Evolutionary conservation across 2,888 invertebrate species (phyloP).

Genomic region (Arge pagana): DNA sequence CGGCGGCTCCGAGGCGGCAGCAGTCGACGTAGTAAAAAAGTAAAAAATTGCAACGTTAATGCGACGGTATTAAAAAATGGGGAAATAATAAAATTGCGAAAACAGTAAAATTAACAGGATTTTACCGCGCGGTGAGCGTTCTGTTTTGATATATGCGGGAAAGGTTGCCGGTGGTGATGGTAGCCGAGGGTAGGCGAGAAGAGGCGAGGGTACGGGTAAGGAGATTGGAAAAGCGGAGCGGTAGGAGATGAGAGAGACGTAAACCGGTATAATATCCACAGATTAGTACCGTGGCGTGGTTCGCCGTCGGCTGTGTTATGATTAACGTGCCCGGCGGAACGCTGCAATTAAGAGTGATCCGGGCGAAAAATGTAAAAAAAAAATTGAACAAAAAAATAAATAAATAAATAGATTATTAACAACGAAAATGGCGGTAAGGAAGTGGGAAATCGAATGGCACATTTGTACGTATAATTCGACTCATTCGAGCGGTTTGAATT

Average conservation of each 20-base stretch:
- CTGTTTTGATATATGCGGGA: not conserved
- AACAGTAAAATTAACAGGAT: slow-evolving; percentile 11
- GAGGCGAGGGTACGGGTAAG: not conserved
- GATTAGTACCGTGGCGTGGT: slow-evolving; percentile 43
- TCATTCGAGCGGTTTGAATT: too few relatives aligned
- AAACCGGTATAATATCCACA: slow-evolving; percentile 41
- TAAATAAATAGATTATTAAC: not conserved
- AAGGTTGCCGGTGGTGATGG: not conserved
- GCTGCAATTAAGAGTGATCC: slow-evolving; percentile 55
- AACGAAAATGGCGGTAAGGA: not conserved
- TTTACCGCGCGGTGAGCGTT: slow-evolving; percentile 2
- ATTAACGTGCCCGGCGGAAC: slow-evolving; percentile 44
- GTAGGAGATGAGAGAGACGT: slow-evolving; percentile 33
- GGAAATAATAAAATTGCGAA: not conserved
- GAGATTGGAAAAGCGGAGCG: not conserved
- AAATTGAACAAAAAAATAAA: not conserved
- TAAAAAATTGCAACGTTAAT: too few relatives aligned
- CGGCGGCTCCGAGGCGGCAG: too few relatives aligned
- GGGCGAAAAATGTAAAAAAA: slow-evolving; percentile 46
- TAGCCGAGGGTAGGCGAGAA: not conserved
- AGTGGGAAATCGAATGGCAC: too few relatives aligned
- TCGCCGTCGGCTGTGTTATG: slow-evolving; percentile 32
- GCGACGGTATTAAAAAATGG: too few relatives aligned
- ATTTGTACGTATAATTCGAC: too few relatives aligned
- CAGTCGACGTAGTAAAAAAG: too few relatives aligned